phyloP scores from a whole-genome alignment of 2,888 invertebrate species.

The Meta bourneti region DNA sequence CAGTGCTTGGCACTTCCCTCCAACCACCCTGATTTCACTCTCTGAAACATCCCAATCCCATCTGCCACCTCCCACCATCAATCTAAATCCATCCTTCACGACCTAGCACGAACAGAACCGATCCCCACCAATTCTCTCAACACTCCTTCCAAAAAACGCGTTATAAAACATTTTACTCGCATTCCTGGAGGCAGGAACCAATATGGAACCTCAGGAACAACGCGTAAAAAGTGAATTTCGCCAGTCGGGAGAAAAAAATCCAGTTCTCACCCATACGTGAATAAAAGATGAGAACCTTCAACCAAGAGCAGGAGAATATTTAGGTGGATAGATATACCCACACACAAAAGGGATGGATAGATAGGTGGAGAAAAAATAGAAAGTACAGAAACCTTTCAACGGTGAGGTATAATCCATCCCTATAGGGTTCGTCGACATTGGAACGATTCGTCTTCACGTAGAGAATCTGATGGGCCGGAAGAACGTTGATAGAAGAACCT shows the following conservation, averaged over 20 bases:
- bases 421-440: constrained; percentile 27
- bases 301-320: background rate
- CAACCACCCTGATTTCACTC: too few species aligned
- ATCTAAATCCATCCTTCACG: background rate
- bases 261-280: constrained; percentile 36
- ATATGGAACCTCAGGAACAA: background rate
- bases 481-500: constrained; percentile 48
- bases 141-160: background rate
- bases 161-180: background rate
- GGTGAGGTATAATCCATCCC: constrained; percentile 61
- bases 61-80: background rate
- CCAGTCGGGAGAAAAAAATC: constrained; percentile 17
- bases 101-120: background rate
- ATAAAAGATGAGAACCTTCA: constrained; percentile 53
- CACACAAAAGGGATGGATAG: background rate
- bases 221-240: constrained; percentile 3
- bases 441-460: constrained; percentile 46
- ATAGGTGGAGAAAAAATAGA: too few species aligned
- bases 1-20: too few species aligned
- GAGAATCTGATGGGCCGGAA: constrained; percentile 52
- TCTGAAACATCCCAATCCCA: too few species aligned
- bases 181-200: background rate
- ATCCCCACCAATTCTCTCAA: background rate
- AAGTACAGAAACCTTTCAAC: constrained; percentile 21
- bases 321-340: background rate